Conservation (phyloP, 2,797 vertebrate species). For the Scleropages formosus region DNA sequence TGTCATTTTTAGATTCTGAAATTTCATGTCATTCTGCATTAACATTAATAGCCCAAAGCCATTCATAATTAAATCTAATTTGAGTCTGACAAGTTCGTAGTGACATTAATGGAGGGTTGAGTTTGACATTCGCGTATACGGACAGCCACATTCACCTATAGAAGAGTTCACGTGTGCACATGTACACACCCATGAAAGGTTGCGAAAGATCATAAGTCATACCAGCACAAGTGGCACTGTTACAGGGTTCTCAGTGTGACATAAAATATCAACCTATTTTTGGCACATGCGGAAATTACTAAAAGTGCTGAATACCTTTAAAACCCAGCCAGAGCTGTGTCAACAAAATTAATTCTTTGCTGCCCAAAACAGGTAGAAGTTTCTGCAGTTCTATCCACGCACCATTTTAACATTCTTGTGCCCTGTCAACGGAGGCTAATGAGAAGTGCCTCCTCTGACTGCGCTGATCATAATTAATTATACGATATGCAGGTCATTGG, state of each 20-base stretch:
- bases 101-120: slow-evolving; percentile 78
- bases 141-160: slow-evolving; percentile 44
- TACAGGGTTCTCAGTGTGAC: too few relatives aligned
- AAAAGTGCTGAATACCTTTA: not conserved
- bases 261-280: slow-evolving; percentile 2
- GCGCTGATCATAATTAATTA: slow-evolving; percentile 92
- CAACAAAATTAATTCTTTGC: not conserved
- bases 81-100: slow-evolving; percentile 76
- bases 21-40: slow-evolving; percentile 70
- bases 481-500: slow-evolving; percentile 98
- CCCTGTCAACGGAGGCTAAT: not conserved
- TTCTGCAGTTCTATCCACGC: not conserved
- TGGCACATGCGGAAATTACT: not conserved
- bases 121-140: slow-evolving; percentile 68
- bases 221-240: too few relatives aligned
- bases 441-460: slow-evolving; percentile 46
- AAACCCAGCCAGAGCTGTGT: not conserved
- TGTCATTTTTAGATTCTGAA: slow-evolving; percentile 69
- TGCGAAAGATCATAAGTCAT: too few relatives aligned
- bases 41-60: slow-evolving; percentile 76
- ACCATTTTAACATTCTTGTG: slow-evolving; percentile 12
- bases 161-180: not conserved
- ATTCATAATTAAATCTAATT: slow-evolving; percentile 80
- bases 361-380: not conserved
- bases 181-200: not conserved